A percentile compares a stretch with the other conserved stretches of the same genome.
Evolutionary conservation across 2,888 invertebrate species (phyloP).

Genomic region (Noctua janthe): DNA sequence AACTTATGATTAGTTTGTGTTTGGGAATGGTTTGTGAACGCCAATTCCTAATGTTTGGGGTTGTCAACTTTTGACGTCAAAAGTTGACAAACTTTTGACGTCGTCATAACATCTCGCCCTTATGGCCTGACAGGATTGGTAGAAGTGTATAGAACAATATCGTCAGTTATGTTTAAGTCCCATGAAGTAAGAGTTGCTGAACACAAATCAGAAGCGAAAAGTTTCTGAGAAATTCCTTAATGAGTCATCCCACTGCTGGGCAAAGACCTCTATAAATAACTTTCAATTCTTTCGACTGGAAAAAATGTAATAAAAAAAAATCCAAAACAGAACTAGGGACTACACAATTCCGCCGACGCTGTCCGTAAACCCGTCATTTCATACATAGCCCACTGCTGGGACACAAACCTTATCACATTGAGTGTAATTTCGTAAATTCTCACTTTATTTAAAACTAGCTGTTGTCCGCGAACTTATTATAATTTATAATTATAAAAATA

Average conservation of each 20-base stretch:
- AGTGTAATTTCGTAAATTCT: background rate
- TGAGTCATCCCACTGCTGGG: background rate
- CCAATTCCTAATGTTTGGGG: background rate
- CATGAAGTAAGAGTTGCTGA: background rate
- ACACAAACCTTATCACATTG: background rate
- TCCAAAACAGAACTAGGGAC: background rate
- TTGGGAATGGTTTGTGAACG: background rate
- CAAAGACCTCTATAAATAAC: background rate
- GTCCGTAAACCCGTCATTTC: background rate
- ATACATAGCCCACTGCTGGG: background rate
- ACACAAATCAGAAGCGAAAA: background rate
- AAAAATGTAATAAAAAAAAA: background rate
- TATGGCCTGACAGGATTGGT: background rate
- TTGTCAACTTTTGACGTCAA: background rate
- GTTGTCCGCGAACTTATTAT: too few species aligned
- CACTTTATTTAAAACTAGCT: background rate
- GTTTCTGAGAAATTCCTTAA: background rate
- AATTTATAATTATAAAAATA: too few species aligned
- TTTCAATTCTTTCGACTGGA: background rate
- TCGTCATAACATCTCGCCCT: background rate
- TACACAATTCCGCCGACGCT: background rate
- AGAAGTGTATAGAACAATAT: background rate
- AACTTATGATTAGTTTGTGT: constrained; percentile 41
- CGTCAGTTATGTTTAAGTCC: background rate
- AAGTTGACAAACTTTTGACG: background rate